phyloP scores from a whole-genome alignment of 2,888 invertebrate genomes.

The Tinea semifulvella region DNA sequence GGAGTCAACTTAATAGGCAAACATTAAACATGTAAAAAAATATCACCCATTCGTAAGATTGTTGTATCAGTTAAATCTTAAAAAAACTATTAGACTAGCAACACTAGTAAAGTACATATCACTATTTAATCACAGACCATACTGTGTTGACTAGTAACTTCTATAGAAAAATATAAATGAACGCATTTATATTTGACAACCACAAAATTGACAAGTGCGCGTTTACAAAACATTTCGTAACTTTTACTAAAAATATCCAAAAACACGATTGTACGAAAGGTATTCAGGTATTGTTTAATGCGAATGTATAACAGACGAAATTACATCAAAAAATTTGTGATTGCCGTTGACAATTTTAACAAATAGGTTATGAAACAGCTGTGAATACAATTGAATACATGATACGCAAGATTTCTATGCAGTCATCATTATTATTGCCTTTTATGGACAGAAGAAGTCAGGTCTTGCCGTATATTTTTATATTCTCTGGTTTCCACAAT shows the following conservation, averaged over 20 bases:
- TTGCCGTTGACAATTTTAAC: neutral
- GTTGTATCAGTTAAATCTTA: no score
- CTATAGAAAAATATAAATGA: neutral
- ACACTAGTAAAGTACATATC: no score
- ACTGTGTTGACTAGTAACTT: no score
- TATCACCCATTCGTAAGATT: no score
- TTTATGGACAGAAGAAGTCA: conserved; percentile 36
- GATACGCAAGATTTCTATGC: neutral
- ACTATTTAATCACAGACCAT: no score
- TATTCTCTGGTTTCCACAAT: conserved; percentile 30
- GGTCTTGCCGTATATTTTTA: neutral
- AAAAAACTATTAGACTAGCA: no score
- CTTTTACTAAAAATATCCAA: neutral
- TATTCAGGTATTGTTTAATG: neutral
- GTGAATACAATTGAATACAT: no score
- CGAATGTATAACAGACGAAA: neutral
- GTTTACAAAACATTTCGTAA: neutral
- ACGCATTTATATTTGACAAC: conserved; percentile 1
- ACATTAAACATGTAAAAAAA: no score
- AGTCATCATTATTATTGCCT: conserved; percentile 26
- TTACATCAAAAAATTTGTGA: neutral
- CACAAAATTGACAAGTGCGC: conserved; percentile 1
- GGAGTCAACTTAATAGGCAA: no score
- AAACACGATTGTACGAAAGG: neutral
- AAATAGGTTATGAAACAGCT: conserved; percentile 6